A percentile compares a stretch with the other conserved stretches of the same genome.
Evolutionary conservation across 2,797 vertebrate species (phyloP).

Genomic region (Acrocephalus scirpaceus): DNA sequence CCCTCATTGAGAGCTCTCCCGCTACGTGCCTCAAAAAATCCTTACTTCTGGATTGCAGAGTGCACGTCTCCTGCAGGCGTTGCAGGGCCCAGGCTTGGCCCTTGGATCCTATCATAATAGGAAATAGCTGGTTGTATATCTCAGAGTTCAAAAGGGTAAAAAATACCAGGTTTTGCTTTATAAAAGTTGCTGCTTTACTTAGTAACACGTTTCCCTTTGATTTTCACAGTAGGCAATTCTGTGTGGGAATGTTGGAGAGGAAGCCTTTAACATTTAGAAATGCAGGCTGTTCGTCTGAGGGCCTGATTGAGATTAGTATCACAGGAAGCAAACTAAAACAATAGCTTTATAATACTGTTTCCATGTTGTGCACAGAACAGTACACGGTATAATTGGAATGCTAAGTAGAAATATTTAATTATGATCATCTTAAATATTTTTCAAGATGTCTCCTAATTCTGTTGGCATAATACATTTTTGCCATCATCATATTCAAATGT

Average conservation of each 20-base stretch:
- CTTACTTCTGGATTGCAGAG: not conserved
- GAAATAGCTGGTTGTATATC: conserved; percentile 75
- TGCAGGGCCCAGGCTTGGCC: not conserved
- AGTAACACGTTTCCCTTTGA: conserved; percentile 80
- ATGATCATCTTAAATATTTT: conserved; percentile 61
- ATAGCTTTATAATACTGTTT: conserved; percentile 79
- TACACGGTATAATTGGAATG: conserved; percentile 64
- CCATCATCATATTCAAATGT: not conserved
- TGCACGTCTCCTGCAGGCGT: not conserved
- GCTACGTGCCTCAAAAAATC: not conserved
- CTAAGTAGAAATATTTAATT: conserved; percentile 56
- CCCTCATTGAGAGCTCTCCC: not conserved
- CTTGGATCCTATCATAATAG: conserved; percentile 68
- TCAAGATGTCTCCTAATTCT: conserved; percentile 53
- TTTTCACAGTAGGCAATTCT: conserved; percentile 82
- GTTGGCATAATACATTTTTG: not conserved
- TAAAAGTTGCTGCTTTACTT: conserved; percentile 77
- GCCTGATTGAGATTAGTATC: conserved; percentile 79
- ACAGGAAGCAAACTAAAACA: conserved; percentile 81
- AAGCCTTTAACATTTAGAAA: conserved; percentile 77
- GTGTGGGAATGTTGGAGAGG: conserved; percentile 81
- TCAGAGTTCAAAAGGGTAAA: conserved; percentile 80
- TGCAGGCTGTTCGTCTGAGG: conserved; percentile 72
- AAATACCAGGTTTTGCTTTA: conserved; percentile 75
- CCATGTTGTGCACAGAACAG: conserved; percentile 74